phyloP scores from a whole-genome alignment of 2,113 vertebrate species.

The Heptranchias perlo region DNA sequence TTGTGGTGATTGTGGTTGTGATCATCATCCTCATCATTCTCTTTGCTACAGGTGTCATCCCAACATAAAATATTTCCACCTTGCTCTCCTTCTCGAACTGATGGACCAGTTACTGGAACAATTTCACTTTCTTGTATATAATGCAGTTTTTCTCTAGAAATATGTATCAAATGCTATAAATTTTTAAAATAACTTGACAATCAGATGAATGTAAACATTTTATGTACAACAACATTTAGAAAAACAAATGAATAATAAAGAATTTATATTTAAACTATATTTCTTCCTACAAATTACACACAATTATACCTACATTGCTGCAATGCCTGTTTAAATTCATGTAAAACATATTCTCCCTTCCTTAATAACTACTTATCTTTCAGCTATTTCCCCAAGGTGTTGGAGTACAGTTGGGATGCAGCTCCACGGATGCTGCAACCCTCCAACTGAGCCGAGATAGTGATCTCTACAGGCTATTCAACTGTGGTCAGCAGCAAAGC shows the following conservation, averaged over 20 bases:
- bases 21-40: conserved; percentile 68
- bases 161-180: conserved; percentile 8
- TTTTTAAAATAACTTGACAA: neutral
- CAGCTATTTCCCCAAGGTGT: neutral
- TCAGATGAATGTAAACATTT: neutral
- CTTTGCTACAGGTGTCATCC: conserved; percentile 58
- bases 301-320: no score
- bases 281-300: neutral
- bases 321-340: neutral
- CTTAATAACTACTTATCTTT: neutral
- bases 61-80: conserved; percentile 44
- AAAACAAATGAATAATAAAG: neutral
- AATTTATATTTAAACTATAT: conserved; percentile 26
- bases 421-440: neutral
- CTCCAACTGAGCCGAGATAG: neutral
- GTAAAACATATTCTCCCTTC: neutral
- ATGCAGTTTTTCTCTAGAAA: neutral
- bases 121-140: neutral
- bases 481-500: neutral
- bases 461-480: neutral
- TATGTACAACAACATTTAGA: neutral
- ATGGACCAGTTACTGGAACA: neutral
- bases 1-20: conserved; percentile 55
- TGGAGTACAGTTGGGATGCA: neutral
- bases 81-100: conserved; percentile 40